Base-by-base conservation (phyloP, 1,140 invertebrate genomes). In the Hormaphis cornu region DNA sequence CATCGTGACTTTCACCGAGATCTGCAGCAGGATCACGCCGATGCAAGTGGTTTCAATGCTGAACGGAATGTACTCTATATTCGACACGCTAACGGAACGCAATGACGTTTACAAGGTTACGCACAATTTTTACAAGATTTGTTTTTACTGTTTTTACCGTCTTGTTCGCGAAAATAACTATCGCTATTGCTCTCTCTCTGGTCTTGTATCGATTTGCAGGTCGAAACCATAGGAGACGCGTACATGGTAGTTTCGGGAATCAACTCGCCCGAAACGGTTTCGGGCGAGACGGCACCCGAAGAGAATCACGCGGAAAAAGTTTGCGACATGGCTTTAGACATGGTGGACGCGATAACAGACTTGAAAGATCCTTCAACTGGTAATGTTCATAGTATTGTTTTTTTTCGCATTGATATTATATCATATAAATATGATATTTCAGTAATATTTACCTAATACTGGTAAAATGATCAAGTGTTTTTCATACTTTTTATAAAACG, bases 181-280 rank as follows among this genome's bases (percentile, higher is more conserved):
- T 42, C 40, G 9, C 40, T 42, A 63, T 7, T n/a, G 7, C 40
- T 9, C 46, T 46, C n/a, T 16, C 26, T 66, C 2, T 24, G 48
- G 40, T 70, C 52, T 46, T n/a, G n/a, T n/a, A 37, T 10, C 7
- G 2, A 22, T 58, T 73, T 58, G 20, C 61, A 95, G 91, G 92
- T 97, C 8, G 95, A 97, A 80, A 97, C 95, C 0, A 97, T 97
- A 73, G 94, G 95, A 0, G 93, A 96, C 77, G 93, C 94, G 0
- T 97, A 97, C 76, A 97, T 97, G 93, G 92, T 96, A 1, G 93
- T 97, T 1, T 93, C n/a, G n/a, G n/a, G n/a, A n/a, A n/a, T n/a
- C n/a, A n/a, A n/a, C n/a, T n/a, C n/a, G n/a, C n/a, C n/a, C n/a
- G n/a, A n/a, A n/a, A n/a, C n/a, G n/a, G n/a, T n/a, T n/a, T 92